A percentile compares a stretch with the other conserved stretches of the same genome.
These are phyloP conservation scores for Labrus mixtus DNA, from an alignment of 2,113 vertebrate genomes.

Conservation along the genomic window DNA sequence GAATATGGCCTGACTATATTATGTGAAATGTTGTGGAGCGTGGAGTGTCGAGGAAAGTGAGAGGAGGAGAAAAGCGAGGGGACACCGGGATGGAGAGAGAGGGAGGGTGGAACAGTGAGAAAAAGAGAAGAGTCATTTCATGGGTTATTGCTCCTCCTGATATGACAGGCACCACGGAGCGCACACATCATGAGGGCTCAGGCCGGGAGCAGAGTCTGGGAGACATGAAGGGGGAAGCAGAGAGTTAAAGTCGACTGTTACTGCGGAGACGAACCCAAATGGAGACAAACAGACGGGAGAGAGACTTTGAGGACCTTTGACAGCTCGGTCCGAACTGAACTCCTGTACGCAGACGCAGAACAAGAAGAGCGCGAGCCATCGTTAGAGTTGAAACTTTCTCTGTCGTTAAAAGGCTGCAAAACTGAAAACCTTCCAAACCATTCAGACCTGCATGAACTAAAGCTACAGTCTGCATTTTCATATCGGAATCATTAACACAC, in stretches of 20 bases:
- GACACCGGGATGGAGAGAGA: conserved; percentile 49
- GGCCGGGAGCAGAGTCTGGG: conserved; percentile 15
- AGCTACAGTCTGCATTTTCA: no score
- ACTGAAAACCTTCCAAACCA: no score
- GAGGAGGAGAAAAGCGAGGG: conserved; percentile 42
- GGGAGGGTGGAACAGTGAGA: conserved; percentile 23
- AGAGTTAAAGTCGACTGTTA: conserved; percentile 31
- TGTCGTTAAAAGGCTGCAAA: no score
- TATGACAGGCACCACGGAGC: conserved; percentile 76
- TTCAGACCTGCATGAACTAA: no score
- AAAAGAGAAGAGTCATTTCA: conserved; percentile 79
- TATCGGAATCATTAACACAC: no score
- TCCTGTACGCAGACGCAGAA: not conserved
- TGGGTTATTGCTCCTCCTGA: conserved; percentile 78
- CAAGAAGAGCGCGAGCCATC: not conserved
- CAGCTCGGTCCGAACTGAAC: not conserved
- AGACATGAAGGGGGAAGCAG: conserved; percentile 22
- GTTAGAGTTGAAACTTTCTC: no score
- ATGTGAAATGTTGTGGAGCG: conserved; percentile 61
- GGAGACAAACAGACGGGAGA: conserved; percentile 23
- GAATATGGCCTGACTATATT: not conserved
- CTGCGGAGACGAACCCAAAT: conserved; percentile 33
- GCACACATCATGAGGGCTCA: conserved; percentile 62
- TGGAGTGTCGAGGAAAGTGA: conserved; percentile 47
- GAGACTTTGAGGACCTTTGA: conserved; percentile 26